These are phyloP conservation scores for Quiscalus mexicanus DNA, from an alignment of 2,113 vertebrate genomes.

Conservation along the genomic window DNA sequence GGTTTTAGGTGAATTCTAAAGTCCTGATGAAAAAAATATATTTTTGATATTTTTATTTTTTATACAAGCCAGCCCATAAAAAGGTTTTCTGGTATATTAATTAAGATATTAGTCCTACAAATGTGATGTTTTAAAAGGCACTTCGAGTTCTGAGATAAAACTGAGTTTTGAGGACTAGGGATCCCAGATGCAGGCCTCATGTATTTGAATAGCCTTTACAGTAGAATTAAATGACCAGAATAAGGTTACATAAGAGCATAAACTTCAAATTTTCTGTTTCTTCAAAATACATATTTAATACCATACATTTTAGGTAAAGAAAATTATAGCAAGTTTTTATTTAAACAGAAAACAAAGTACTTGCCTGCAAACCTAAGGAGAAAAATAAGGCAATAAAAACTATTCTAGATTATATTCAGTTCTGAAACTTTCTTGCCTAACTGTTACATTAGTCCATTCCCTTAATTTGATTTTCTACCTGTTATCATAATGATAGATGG, in stretches of 20 bases:
- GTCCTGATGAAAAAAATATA: accelerated
- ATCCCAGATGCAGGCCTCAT: background rate
- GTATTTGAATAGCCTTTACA: background rate
- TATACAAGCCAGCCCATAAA: background rate
- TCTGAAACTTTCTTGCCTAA: background rate
- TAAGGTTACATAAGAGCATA: background rate
- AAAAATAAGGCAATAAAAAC: background rate
- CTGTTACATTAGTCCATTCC: background rate
- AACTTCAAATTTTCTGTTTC: background rate
- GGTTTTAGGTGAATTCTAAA: background rate
- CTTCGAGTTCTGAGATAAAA: background rate
- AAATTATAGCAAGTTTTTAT: background rate
- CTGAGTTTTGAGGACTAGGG: background rate
- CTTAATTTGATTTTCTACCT: background rate
- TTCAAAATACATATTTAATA: background rate
- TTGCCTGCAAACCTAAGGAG: background rate
- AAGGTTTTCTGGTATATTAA: background rate
- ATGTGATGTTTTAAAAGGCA: background rate
- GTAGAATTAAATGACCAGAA: background rate
- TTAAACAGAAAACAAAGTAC: background rate
- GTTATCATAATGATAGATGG: background rate
- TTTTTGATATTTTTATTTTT: background rate
- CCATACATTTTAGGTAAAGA: background rate
- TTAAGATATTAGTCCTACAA: background rate
- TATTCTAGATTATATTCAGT: background rate